phyloP scores from a whole-genome alignment of 1,140 invertebrate species.

The Drosophila bifasciata region DNA sequence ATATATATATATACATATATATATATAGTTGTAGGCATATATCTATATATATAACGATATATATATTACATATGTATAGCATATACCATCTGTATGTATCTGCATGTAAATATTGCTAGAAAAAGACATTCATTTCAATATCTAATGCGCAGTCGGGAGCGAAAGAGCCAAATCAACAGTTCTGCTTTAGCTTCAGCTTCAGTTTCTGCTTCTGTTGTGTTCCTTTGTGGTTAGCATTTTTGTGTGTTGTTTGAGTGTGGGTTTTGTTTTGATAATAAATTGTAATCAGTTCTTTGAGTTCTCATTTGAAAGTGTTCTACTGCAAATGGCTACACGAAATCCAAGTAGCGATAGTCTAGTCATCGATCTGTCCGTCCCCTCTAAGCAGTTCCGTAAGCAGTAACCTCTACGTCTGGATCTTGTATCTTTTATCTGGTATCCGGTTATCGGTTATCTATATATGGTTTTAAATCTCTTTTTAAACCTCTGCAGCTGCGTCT shows the following conservation, averaged over 20 bases:
- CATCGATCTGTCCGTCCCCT: constrained; percentile 2
- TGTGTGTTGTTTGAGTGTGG: not conserved
- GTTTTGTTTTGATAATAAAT: constrained; percentile 42
- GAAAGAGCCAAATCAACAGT: constrained; percentile 28
- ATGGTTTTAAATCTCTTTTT: constrained; percentile 2
- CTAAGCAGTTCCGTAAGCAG: too few relatives aligned
- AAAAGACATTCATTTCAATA: constrained; percentile 35
- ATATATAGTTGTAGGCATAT: not conserved
- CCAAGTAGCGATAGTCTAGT: constrained; percentile 37
- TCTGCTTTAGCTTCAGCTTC: constrained; percentile 6
- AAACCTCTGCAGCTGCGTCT: not conserved
- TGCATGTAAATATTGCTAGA: constrained; percentile 43
- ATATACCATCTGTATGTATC: constrained; percentile 26
- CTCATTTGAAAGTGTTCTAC: constrained; percentile 52
- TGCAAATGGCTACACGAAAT: constrained; percentile 12
- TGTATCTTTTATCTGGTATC: too few relatives aligned
- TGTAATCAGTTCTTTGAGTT: constrained; percentile 81
- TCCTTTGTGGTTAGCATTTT: constrained; percentile 5
- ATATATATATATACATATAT: not conserved
- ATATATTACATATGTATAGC: constrained; percentile 33
- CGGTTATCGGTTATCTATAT: not conserved
- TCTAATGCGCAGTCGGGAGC: constrained; percentile 34
- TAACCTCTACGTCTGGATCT: too few relatives aligned
- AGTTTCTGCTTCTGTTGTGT: not conserved
- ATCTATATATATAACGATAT: constrained; percentile 5